A percentile compares a stretch with the other conserved stretches of the same genome.
phyloP scores from a whole-genome alignment of 1,140 invertebrate genomes.

The honey bee (Apis mellifera) region DNA sequence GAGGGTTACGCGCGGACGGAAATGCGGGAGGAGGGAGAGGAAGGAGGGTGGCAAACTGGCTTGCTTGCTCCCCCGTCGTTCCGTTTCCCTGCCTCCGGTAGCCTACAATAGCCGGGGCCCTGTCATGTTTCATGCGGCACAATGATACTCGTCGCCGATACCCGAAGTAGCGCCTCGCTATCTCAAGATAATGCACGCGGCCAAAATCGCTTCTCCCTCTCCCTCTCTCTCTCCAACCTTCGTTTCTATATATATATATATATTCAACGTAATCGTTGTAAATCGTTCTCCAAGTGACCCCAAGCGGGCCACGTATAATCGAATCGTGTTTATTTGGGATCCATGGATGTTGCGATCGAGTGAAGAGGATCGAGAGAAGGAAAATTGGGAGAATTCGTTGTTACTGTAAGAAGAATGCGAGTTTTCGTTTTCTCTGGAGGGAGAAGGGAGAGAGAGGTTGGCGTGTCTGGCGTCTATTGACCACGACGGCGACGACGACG shows the following conservation, averaged over 20 bases:
- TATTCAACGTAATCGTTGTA: too few relatives aligned
- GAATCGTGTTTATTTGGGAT: too few relatives aligned
- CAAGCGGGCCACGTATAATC: too few relatives aligned
- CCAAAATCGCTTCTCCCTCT: slow-evolving; percentile 29
- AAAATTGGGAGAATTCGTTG: too few relatives aligned
- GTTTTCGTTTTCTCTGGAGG: not conserved
- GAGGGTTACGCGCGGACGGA: slow-evolving; percentile 12
- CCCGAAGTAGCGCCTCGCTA: slow-evolving; percentile 60
- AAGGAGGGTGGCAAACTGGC: slow-evolving; percentile 38
- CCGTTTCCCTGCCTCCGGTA: slow-evolving; percentile 49
- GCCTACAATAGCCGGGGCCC: slow-evolving; percentile 75
- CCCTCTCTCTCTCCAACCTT: not conserved
- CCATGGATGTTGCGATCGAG: slow-evolving; percentile 32
- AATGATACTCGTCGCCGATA: slow-evolving; percentile 75
- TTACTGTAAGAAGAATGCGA: too few relatives aligned
- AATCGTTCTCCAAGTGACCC: slow-evolving; percentile 26
- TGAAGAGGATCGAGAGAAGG: not conserved
- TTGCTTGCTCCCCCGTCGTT: slow-evolving; percentile 59
- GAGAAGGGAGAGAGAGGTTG: not conserved
- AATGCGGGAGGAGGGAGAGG: slow-evolving; percentile 8
- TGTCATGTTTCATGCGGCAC: slow-evolving; percentile 78
- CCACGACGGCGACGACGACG: slow-evolving; percentile 5
- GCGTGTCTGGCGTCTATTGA: slow-evolving; percentile 37
- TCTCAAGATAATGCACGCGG: slow-evolving; percentile 78
- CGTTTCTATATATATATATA: too few relatives aligned